Evolutionary conservation across 2,113 vertebrate species (phyloP), one percentile per base, ranked within the genome.

Genomic region (Laterallus jamaicensis): DNA sequence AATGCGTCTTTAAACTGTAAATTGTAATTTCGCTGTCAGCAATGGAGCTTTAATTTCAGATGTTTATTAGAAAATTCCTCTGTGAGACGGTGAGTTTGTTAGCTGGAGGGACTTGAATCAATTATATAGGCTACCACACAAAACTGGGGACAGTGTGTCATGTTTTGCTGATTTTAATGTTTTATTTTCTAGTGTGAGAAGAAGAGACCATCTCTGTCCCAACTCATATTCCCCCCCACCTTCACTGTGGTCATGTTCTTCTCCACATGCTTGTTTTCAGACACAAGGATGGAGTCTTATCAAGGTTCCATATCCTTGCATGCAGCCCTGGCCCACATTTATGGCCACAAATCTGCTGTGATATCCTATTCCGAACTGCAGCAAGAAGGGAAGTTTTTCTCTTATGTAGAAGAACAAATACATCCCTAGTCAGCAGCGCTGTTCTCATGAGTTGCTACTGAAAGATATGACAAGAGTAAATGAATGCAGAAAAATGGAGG

Each of bases 11-110:
- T 90, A 92, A 95, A 92, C 92, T 80, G 76, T 92, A 97, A 90
- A 98, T 97, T 95, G 89, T 96, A 91, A 97, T 97, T 98, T 97
- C 95, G 92, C 92, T 98, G 96, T 97, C 92, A 97, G 95, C 92
- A 71, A 59, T 59, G 75, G 84, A 92, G 71, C 81, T 97, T 95
- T 97, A 92, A 95, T 96, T 97, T 97, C 93, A 92, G 91, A 82
- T 96, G 96, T 93, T 95, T 96, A 94, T 96, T 97, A 97, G 93
- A 95, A 95, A 94, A 95, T 91, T 95, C 95, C 93, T 95, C 63
- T 84, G 85, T 73, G 64, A 96, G 63, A 29, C 69, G 82, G 68
- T 73, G 92, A 78, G 75, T 90, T 96, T 95, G 67, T 85, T 95
- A 95, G 87, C 85, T 95, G 82, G 56, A 94, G 91, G 88, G 86